Base-by-base conservation (phyloP, 2,113 vertebrate species). In the Empidonax alnorum region DNA sequence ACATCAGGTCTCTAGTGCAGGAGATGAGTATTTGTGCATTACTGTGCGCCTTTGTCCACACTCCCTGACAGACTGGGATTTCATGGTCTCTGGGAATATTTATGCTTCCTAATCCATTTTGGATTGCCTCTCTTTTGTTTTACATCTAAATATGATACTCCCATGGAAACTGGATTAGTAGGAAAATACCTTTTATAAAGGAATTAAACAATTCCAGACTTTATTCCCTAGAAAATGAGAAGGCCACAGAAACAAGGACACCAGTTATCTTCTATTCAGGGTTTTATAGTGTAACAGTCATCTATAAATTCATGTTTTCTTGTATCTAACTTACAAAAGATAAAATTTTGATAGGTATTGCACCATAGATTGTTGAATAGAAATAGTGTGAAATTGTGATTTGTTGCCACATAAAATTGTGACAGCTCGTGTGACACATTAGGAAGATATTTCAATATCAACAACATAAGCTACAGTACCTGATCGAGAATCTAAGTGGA, bases 171-270 rank as follows among this genome's bases (percentile, higher is more conserved):
- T n/a, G 56, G 61, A 90, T 96, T 92, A 85, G 37, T 11, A 44
- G 35, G 71, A 79, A 93, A 93, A 87, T 41, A 49, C 6, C 42
- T 79, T 91, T 84, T 69, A 30, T 50, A 79, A 91, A 84, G 35
- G 31, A 87, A 89, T 82, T 84, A 75, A 90, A 9, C 81, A 84
- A 96, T 93, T 93, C 58, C 69, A 74, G 59, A 82, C 62, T 83
- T 86, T 74, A 33, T 79, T 92, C 61, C 79, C 86, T 44, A 42
- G 66, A 65, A 90, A 93, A 77, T 55, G 5, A 84, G 63, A 89
- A 87, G 89, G 41, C 25, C 25, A 41, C 7, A 74, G 82, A 94
- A 86, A 73, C 44, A 93, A 59, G 93, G 84, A 87, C 13, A 41
- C 18, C n/a, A 25, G 39, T 86, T 84, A 75, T 49, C 56, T 84